phyloP scores from a whole-genome alignment of 2,113 vertebrate genomes.

The Cinclus mexicanus region DNA sequence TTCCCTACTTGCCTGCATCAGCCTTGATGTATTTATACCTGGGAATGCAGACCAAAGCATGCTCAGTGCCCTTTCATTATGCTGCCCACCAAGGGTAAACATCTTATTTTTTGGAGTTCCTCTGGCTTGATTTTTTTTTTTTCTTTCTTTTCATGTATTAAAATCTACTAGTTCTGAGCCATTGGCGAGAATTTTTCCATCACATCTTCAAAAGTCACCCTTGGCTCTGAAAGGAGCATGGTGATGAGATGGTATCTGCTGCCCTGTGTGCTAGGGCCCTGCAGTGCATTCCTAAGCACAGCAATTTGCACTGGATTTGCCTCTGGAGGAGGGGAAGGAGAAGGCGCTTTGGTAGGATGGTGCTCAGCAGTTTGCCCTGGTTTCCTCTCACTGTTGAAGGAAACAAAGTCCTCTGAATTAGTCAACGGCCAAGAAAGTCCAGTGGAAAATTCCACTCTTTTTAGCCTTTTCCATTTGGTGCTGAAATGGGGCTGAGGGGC shows the following conservation, averaged over 20 bases:
- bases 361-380: background rate
- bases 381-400: background rate
- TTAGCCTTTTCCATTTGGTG: background rate
- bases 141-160: background rate
- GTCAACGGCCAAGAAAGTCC: accelerated
- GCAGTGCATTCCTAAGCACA: background rate
- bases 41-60: background rate
- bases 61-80: background rate
- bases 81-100: accelerated
- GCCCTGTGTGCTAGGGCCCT: background rate
- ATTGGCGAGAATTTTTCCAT: background rate
- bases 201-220: accelerated
- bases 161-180: background rate
- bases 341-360: background rate
- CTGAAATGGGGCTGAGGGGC: background rate
- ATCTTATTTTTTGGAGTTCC: accelerated
- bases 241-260: background rate
- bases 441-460: background rate
- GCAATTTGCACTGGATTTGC: background rate
- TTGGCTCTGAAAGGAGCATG: background rate
- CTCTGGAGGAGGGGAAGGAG: background rate
- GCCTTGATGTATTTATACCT: background rate
- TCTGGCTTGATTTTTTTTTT: background rate
- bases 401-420: background rate
- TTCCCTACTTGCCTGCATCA: background rate